These are phyloP conservation scores for Phyllotreta cruciferae DNA, from an alignment of 2,888 invertebrate genomes.

Conservation along the genomic window DNA sequence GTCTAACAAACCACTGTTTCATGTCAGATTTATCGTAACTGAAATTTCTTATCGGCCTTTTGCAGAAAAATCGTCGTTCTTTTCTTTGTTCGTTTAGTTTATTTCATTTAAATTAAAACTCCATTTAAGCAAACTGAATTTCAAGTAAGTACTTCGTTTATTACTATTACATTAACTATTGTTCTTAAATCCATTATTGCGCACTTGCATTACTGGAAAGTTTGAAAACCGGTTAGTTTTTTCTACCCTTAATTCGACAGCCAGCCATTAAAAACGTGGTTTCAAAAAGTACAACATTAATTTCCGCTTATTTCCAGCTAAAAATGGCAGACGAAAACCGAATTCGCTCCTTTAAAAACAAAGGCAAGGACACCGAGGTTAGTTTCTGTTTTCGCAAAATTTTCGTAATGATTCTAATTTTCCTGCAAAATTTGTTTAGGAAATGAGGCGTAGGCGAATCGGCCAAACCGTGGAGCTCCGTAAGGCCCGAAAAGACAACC, in stretches of 20 bases:
- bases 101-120: conserved; percentile 22
- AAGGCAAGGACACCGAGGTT: conserved; percentile 77
- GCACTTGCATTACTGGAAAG: conserved; percentile 4
- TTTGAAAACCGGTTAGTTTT: conserved; percentile 17
- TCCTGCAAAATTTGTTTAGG: conserved; percentile 62
- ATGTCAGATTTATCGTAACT: conserved; percentile 19
- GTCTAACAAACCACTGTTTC: conserved; percentile 23
- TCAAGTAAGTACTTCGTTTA: conserved; percentile 16
- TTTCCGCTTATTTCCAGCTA: conserved; percentile 9
- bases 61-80: conserved; percentile 25
- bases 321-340: conserved; percentile 72
- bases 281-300: not conserved
- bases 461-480: conserved; percentile 91
- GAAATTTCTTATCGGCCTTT: conserved; percentile 32
- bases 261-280: conserved; percentile 22
- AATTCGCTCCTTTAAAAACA: conserved; percentile 78
- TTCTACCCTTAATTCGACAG: conserved; percentile 18
- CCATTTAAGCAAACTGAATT: conserved; percentile 9
- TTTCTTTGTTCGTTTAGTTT: conserved; percentile 23
- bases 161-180: not conserved
- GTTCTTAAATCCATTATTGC: conserved; percentile 7
- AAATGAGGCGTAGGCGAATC: conserved; percentile 86
- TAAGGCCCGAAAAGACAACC: conserved; percentile 93
- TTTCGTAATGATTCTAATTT: not conserved
- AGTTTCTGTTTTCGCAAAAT: conserved; percentile 49